phyloP scores from a whole-genome alignment of 2,113 vertebrate species.

The Myocastor coypus region DNA sequence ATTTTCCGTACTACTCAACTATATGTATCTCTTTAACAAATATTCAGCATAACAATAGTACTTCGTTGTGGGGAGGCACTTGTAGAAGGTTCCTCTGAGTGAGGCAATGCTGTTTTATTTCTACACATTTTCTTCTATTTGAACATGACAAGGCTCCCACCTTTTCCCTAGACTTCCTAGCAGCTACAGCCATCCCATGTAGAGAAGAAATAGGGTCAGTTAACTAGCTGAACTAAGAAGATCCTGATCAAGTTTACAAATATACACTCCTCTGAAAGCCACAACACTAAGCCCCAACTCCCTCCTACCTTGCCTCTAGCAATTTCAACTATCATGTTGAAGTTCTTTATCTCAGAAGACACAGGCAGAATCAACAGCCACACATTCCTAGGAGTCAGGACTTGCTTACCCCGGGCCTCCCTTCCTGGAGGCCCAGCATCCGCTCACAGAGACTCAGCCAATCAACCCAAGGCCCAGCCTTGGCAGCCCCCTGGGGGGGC shows the following conservation, averaged over 20 bases:
- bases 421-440: background rate
- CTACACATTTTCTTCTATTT: background rate
- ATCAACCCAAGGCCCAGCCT: background rate
- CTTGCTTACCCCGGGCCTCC: background rate
- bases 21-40: background rate
- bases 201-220: background rate
- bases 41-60: background rate
- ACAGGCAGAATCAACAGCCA: background rate
- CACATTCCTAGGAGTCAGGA: background rate
- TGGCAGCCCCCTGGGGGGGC: background rate
- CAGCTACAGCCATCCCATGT: background rate
- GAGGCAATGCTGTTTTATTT: background rate
- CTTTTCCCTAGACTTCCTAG: background rate
- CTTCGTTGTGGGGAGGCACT: background rate
- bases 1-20: background rate
- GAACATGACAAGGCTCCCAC: background rate
- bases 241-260: background rate
- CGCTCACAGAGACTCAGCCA: background rate
- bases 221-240: background rate
- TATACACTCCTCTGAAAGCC: background rate
- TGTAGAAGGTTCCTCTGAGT: background rate
- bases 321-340: background rate
- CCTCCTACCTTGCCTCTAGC: background rate
- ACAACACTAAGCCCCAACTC: background rate
- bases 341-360: constrained; percentile 49